Evolutionary conservation across 2,888 invertebrate genomes (phyloP).

Genomic region (Drosophila subquinaria): DNA sequence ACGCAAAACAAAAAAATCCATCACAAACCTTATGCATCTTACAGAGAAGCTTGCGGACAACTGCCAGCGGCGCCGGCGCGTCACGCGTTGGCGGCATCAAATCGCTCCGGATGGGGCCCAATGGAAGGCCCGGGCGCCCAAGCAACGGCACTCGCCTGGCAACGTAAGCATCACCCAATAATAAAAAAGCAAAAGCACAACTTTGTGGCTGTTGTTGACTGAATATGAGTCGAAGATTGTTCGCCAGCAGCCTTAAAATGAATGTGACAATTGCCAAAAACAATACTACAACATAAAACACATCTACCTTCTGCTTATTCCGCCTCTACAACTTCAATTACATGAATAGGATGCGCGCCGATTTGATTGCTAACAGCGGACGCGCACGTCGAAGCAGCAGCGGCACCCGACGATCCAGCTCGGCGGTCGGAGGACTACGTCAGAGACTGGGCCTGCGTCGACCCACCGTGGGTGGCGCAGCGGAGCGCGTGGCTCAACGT

Average conservation of each 20-base stretch:
- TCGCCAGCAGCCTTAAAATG: conserved; percentile 34
- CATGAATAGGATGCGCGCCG: conserved; percentile 85
- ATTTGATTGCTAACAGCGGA: conserved; percentile 75
- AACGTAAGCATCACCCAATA: conserved; percentile 84
- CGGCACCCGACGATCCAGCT: conserved; percentile 77
- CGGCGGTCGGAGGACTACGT: conserved; percentile 65
- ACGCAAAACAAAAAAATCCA: conserved; percentile 60
- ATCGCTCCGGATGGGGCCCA: conserved; percentile 83
- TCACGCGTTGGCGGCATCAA: conserved; percentile 77
- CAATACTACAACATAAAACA: conserved; percentile 54
- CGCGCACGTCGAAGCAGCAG: conserved; percentile 52
- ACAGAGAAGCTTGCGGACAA: conserved; percentile 85
- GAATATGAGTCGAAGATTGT: conserved; percentile 37
- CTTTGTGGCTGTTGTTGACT: conserved; percentile 38
- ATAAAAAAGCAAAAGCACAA: conserved; percentile 32
- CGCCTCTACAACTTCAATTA: conserved; percentile 57
- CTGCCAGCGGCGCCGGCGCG: conserved; percentile 53
- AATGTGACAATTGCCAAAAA: conserved; percentile 23
- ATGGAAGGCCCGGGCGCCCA: conserved; percentile 83
- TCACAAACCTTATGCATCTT: conserved; percentile 84
- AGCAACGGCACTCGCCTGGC: conserved; percentile 84
- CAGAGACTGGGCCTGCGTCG: conserved; percentile 79
- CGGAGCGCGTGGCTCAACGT: conserved; percentile 70
- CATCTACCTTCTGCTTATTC: conserved; percentile 69
- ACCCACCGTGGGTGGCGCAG: conserved; percentile 76